Evolutionary conservation across 2,797 vertebrate genomes (phyloP).

Genomic region (Ispidina lecontei): DNA sequence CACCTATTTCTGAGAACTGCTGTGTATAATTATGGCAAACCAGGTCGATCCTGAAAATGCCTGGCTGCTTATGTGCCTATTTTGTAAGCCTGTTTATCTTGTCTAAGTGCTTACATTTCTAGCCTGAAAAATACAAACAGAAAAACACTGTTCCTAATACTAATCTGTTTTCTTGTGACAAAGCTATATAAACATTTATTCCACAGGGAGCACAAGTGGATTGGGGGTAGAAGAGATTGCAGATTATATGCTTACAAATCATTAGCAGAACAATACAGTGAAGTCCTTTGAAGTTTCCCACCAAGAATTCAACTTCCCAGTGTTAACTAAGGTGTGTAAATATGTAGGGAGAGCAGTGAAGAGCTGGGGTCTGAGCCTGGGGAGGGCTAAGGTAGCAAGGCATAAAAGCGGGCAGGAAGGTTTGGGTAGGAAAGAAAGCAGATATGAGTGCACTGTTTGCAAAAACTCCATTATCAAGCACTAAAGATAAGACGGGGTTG

Average conservation of each 20-base stretch:
- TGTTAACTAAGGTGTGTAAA: background rate
- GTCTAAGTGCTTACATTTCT: background rate
- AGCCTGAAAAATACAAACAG: background rate
- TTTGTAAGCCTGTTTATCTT: background rate
- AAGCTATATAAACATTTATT: background rate
- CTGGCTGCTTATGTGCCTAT: background rate
- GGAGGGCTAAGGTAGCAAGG: background rate
- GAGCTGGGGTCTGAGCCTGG: background rate
- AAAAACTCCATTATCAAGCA: background rate
- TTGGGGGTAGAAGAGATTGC: background rate
- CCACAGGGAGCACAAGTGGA: slow-evolving; percentile 1
- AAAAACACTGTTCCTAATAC: background rate
- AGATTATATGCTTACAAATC: background rate
- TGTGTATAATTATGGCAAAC: background rate
- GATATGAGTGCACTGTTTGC: background rate
- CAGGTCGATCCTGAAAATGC: background rate
- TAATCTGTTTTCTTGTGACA: background rate
- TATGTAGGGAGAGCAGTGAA: background rate
- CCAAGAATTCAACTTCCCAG: background rate
- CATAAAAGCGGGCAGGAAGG: background rate
- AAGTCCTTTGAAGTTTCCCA: slow-evolving; percentile 1
- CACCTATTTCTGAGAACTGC: background rate
- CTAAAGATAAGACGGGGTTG: background rate
- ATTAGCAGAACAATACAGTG: background rate
- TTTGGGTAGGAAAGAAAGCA: background rate